Evolutionary conservation across 2,888 invertebrate genomes (phyloP), one percentile per base, ranked within the genome.

Genomic region (Trachelus stipa): DNA sequence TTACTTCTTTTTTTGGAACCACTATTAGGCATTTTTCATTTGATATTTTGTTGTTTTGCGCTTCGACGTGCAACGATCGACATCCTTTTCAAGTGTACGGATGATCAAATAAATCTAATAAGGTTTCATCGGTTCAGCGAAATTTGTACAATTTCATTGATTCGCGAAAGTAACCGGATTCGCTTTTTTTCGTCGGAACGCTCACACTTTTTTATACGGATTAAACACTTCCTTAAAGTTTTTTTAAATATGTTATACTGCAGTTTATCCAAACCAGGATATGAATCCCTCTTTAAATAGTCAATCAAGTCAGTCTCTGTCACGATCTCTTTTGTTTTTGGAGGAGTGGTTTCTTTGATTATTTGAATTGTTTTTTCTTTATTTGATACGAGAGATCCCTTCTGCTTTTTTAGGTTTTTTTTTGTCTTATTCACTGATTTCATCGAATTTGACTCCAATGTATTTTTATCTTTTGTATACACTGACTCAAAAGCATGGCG

Each of bases 181-280:
- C 82, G 77, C 56, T 86, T 82, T 4, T 81, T 81, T 30, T 73
- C 37, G 15, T 79, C 71, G 9, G 75, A 74, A 35, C 40, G 76
- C 9, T 75, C 34, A 34, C 79, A 80, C 76, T 85, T 79, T 12
- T 86, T 84, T n/a, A 88, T 77, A 81, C 88, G 87, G 11, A 90
- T 84, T 33, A 88, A 73, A 15, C 92, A 85, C 85, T 91, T 92
- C 4, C 88, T 80, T 30, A 93, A 81, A 69, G 90, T 88, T 34
- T 88, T 92, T 87, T 92, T 93, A 23, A 94, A 86, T 74, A 92
- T 91, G 85, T 93, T 93, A 93, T 93, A 94, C 80, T 93, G 93
- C 91, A 93, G 92, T 77, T 93, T 93, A 82, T 93, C 93, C 68
- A 94, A 88, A 71, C 85, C 86, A 30, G 85, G 85, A 81, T 85